Conservation (phyloP, 2,113 vertebrate genomes). For the Steatornis caripensis region DNA sequence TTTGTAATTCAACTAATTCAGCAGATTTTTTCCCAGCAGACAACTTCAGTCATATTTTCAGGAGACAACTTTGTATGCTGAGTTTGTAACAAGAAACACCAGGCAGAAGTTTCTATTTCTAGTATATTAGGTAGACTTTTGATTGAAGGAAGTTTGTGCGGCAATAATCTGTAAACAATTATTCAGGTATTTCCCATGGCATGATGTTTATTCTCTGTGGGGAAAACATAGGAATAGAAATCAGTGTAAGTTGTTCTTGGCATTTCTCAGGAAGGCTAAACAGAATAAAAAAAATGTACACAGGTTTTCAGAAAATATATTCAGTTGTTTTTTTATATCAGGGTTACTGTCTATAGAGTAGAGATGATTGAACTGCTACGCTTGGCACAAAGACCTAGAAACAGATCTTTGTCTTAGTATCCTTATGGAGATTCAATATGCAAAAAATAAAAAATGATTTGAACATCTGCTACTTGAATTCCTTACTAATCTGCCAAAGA, state of each 20-base stretch:
- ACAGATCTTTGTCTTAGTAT: slow-evolving; percentile 6
- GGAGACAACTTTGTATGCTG: neutral
- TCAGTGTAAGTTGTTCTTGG: neutral
- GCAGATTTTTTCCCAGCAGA: neutral
- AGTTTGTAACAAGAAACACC: neutral
- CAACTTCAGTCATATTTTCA: neutral
- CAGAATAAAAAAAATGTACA: neutral
- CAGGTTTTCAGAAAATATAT: slow-evolving; percentile 8
- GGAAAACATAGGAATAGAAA: slow-evolving; percentile 4
- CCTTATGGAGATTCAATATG: slow-evolving; percentile 46
- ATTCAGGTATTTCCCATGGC: neutral
- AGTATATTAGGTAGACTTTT: neutral
- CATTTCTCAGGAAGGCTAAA: neutral
- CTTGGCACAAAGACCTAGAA: slow-evolving; percentile 38
- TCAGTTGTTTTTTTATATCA: neutral
- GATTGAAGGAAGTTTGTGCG: slow-evolving; percentile 19
- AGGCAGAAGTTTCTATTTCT: neutral
- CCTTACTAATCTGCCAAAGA: slow-evolving; percentile 50
- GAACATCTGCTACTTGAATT: slow-evolving; percentile 71
- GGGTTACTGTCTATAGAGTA: neutral
- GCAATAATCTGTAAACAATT: slow-evolving; percentile 19
- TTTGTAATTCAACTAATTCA: neutral
- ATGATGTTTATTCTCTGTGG: slow-evolving; percentile 11
- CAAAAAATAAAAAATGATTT: slow-evolving; percentile 56
- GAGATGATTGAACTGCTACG: slow-evolving; percentile 14